These are phyloP conservation scores for Brienomyrus longianalis DNA, from an alignment of 2,113 vertebrate species.

Conservation along the genomic window DNA sequence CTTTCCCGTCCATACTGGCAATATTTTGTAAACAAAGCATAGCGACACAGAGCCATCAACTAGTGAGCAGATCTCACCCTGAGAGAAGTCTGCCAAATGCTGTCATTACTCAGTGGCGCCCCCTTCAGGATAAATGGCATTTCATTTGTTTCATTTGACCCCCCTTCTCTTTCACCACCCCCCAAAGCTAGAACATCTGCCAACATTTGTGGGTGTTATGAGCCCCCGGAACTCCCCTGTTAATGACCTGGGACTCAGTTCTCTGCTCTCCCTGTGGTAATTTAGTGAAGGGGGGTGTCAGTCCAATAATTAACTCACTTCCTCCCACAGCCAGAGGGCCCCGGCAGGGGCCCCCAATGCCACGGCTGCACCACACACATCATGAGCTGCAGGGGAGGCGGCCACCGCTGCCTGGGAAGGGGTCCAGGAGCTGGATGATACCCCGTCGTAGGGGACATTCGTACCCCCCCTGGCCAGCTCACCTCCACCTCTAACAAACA, in stretches of 20 bases:
- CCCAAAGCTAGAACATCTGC: slow-evolving; percentile 44
- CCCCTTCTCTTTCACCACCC: slow-evolving; percentile 31
- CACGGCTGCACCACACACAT: not conserved
- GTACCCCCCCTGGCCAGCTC: not conserved
- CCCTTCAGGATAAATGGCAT: not conserved
- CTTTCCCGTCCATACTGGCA: not conserved
- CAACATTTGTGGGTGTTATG: slow-evolving; percentile 51
- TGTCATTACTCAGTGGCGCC: not conserved
- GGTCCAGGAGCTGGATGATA: not conserved
- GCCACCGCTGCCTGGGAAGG: not conserved
- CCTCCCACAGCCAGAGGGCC: slow-evolving; percentile 23
- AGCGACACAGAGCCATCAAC: not conserved
- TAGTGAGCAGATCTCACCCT: not conserved
- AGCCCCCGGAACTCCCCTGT: slow-evolving; percentile 50
- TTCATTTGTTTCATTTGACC: not conserved
- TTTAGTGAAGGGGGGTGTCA: slow-evolving; percentile 39
- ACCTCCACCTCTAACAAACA: not conserved
- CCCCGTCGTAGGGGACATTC: not conserved
- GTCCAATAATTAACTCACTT: not conserved
- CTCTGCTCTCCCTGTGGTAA: slow-evolving; percentile 55
- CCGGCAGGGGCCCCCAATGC: not conserved
- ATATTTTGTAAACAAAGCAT: not conserved
- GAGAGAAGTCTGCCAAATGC: not conserved
- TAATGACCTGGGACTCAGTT: slow-evolving; percentile 59
- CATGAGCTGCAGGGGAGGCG: not conserved